These are phyloP conservation scores for Mesocentrotus franciscanus DNA, from an alignment of 53 echinoderm and acorn worm species.

Conservation along the genomic window DNA sequence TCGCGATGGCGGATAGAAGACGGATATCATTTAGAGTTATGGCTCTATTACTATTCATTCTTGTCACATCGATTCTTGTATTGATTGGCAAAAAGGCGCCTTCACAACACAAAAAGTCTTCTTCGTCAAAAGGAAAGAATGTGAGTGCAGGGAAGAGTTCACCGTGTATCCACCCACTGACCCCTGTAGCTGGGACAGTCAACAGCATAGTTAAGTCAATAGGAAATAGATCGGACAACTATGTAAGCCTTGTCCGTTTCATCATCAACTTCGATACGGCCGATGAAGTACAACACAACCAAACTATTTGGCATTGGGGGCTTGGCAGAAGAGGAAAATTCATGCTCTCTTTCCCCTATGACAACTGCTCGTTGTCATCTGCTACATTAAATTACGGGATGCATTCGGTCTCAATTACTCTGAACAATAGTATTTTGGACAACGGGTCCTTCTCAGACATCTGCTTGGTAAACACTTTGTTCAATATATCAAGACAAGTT, in stretches of 20 bases:
- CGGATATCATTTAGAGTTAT: no score
- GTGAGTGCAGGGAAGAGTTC: neutral
- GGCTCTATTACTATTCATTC: no score
- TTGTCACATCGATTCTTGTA: no score
- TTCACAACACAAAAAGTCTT: no score
- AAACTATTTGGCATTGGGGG: neutral
- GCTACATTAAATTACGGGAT: neutral
- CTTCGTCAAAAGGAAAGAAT: no score
- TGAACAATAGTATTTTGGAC: neutral
- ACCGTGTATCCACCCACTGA: neutral
- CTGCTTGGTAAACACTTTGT: neutral
- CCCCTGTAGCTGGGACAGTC: neutral
- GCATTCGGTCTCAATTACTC: neutral
- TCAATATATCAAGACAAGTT: neutral
- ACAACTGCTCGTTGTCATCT: neutral
- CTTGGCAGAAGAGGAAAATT: neutral
- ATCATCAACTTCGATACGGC: neutral
- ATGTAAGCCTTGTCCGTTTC: neutral
- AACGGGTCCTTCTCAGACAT: neutral
- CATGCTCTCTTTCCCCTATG: conserved; percentile 4
- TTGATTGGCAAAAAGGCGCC: no score
- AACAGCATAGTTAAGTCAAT: neutral
- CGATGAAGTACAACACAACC: neutral
- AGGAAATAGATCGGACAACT: neutral
- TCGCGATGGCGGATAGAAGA: no score